These are phyloP conservation scores for Trissolcus basalis DNA, from an alignment of 1,140 invertebrate genomes.

Conservation along the genomic window DNA sequence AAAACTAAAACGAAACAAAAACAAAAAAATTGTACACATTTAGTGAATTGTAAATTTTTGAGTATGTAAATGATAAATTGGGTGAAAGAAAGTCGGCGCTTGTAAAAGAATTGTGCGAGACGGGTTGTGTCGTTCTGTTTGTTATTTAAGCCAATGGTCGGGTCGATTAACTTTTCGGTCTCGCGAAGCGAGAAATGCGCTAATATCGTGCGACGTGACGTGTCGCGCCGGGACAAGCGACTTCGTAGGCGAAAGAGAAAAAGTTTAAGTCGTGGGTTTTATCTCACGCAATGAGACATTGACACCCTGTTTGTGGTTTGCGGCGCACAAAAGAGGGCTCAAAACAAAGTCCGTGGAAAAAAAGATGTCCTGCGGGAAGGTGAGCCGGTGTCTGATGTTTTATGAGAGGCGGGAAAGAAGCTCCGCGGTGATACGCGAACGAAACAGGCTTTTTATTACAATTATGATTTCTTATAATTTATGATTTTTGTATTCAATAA, in stretches of 20 bases:
- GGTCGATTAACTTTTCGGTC: slow-evolving; percentile 32
- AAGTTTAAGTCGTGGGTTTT: slow-evolving; percentile 52
- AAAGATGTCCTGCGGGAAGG: slow-evolving; percentile 31
- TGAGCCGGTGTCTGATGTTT: slow-evolving; percentile 33
- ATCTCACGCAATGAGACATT: slow-evolving; percentile 66
- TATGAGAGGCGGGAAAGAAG: no score
- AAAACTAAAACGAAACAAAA: no score
- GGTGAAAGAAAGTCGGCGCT: no score
- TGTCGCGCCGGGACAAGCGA: slow-evolving; percentile 37
- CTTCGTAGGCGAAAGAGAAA: slow-evolving; percentile 54
- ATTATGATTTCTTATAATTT: no score
- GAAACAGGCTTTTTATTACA: slow-evolving; percentile 14
- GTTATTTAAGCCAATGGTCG: slow-evolving; percentile 31
- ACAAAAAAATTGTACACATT: no score
- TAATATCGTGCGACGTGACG: slow-evolving; percentile 32
- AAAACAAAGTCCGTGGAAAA: slow-evolving; percentile 43
- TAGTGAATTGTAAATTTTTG: no score
- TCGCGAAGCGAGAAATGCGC: slow-evolving; percentile 27
- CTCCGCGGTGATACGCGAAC: no score
- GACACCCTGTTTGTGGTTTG: slow-evolving; percentile 67
- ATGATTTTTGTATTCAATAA: no score
- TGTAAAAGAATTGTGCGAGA: no score
- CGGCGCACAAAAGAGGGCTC: slow-evolving; percentile 41
- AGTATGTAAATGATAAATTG: no score
- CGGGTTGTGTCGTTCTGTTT: slow-evolving; percentile 18